Evolutionary conservation across 2,888 invertebrate species (phyloP).

Genomic region (Pterobdella sp.): DNA sequence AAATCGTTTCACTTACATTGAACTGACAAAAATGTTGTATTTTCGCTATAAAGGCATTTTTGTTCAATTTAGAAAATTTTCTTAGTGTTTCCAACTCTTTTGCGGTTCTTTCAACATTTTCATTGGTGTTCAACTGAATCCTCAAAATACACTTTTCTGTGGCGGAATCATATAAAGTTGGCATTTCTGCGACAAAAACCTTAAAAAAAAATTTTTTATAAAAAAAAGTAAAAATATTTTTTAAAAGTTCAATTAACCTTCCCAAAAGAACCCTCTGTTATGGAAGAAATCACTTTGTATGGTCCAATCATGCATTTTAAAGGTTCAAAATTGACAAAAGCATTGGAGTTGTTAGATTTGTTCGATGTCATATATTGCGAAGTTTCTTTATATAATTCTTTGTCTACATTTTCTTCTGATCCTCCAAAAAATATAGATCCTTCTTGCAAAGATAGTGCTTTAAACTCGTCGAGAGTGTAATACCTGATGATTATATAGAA

Average conservation of each 20-base stretch:
- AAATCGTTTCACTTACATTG: neutral
- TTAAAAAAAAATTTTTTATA: neutral
- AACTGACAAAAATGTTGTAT: neutral
- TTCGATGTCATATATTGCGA: neutral
- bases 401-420: neutral
- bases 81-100: neutral
- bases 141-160: neutral
- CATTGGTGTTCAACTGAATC: neutral
- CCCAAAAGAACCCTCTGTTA: neutral
- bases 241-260: neutral
- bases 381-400: neutral
- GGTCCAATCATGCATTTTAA: neutral
- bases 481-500: too few relatives aligned
- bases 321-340: neutral
- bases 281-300: neutral
- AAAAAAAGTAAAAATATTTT: neutral
- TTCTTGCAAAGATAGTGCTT: neutral
- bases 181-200: neutral
- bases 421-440: neutral
- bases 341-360: neutral
- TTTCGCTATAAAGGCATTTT: conserved; percentile 3
- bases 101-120: neutral
- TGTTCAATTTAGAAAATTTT: neutral
- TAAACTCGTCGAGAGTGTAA: neutral
- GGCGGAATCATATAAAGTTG: neutral